phyloP scores from a whole-genome alignment of 2,888 invertebrate genomes.

The Galerucella pusilla region DNA sequence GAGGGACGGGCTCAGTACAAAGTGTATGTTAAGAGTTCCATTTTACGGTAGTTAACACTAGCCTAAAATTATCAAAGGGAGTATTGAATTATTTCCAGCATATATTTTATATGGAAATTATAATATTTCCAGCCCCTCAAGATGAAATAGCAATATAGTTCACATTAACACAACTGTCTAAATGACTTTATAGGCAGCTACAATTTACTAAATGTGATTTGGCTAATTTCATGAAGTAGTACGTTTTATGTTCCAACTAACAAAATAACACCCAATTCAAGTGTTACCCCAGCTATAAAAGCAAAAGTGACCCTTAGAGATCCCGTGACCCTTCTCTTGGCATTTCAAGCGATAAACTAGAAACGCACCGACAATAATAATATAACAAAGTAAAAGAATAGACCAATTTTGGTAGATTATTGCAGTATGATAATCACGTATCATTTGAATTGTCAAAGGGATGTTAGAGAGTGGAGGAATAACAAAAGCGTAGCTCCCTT shows the following conservation, averaged over 20 bases:
- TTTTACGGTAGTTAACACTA: too few relatives aligned
- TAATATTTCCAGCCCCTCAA: too few relatives aligned
- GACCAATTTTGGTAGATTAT: slow-evolving; percentile 46
- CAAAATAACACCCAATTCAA: slow-evolving; percentile 38
- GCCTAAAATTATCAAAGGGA: too few relatives aligned
- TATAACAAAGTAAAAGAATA: slow-evolving; percentile 49
- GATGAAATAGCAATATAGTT: not conserved
- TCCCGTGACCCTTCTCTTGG: slow-evolving; percentile 22
- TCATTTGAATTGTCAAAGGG: slow-evolving; percentile 59
- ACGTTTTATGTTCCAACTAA: slow-evolving; percentile 31
- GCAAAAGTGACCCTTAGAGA: slow-evolving; percentile 32
- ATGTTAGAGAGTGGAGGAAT: slow-evolving; percentile 33
- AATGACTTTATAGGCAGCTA: slow-evolving; percentile 27
- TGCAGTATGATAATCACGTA: slow-evolving; percentile 62
- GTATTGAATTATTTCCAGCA: too few relatives aligned
- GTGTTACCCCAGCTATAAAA: slow-evolving; percentile 33
- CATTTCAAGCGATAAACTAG: slow-evolving; percentile 31
- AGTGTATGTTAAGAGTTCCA: too few relatives aligned
- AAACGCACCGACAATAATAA: slow-evolving; percentile 35
- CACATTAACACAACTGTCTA: slow-evolving; percentile 3
- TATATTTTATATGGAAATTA: too few relatives aligned
- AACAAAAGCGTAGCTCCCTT: slow-evolving; percentile 40
- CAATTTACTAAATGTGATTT: slow-evolving; percentile 21
- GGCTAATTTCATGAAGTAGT: slow-evolving; percentile 34
- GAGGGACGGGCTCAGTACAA: too few relatives aligned